Conservation (phyloP, 2,888 invertebrate genomes). For the Digitonthophagus gazella region DNA sequence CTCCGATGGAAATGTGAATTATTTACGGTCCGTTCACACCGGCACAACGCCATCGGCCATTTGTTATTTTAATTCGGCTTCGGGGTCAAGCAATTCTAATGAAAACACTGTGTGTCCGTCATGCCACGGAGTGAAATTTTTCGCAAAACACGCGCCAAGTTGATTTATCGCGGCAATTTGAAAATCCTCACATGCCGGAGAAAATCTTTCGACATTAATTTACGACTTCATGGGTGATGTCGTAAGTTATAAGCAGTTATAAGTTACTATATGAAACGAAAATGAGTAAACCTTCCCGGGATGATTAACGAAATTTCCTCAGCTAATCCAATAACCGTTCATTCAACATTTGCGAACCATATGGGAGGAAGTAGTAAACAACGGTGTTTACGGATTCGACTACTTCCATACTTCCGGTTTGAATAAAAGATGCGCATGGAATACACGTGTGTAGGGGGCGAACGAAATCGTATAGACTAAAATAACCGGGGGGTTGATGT, state of each 20-base stretch:
- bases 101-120: neutral
- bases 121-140: neutral
- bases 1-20: conserved; percentile 30
- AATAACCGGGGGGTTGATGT: neutral
- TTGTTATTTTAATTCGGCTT: conserved; percentile 21
- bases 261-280: no score
- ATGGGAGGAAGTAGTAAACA: neutral
- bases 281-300: no score
- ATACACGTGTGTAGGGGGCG: neutral
- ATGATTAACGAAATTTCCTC: no score
- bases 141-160: neutral
- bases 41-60: conserved; percentile 15
- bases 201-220: neutral
- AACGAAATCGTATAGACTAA: neutral
- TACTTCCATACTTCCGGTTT: neutral
- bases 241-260: neutral
- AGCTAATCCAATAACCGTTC: neutral
- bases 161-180: neutral
- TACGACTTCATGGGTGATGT: neutral
- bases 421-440: neutral
- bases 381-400: neutral
- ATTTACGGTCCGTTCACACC: conserved; percentile 31
- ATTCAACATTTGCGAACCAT: neutral
- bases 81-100: neutral
- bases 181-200: neutral